Percentiles rank a stretch among this genome's conserved stretches.
phyloP scores from a whole-genome alignment of 2,113 vertebrate genomes.

The Leucosticte australis region DNA sequence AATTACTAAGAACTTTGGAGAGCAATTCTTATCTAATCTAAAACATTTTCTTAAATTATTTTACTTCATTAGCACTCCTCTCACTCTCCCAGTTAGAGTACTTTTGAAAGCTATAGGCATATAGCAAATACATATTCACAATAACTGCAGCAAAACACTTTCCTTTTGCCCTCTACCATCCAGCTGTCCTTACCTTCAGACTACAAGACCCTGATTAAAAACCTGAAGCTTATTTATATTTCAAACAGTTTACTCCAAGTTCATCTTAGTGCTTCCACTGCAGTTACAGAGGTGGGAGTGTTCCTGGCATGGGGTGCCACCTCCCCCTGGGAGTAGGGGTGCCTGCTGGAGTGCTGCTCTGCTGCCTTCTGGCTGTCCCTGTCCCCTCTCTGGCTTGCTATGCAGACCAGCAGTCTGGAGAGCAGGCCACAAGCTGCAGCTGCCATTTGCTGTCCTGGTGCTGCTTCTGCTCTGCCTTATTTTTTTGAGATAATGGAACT shows the following conservation, averaged over 20 bases:
- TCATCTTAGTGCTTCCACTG: not conserved
- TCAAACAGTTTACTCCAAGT: not conserved
- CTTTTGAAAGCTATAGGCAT: not conserved
- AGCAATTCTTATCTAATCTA: not conserved
- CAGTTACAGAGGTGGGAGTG: not conserved
- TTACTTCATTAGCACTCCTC: not conserved
- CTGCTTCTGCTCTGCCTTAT: not conserved
- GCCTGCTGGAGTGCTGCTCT: not conserved
- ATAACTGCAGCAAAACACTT: not conserved
- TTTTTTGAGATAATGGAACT: not conserved
- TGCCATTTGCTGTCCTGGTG: not conserved
- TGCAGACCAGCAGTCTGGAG: not conserved
- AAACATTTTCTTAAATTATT: not conserved
- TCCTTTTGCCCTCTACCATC: not conserved
- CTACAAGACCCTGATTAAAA: not conserved
- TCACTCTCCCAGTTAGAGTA: not conserved
- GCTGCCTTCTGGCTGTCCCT: not conserved
- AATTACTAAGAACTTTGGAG: not conserved
- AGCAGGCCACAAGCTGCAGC: not conserved
- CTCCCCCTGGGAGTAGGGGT: accelerated
- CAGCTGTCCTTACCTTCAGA: not conserved
- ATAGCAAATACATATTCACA: not conserved
- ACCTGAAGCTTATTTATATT: not conserved
- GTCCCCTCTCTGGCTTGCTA: accelerated
- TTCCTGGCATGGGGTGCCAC: not conserved